These are phyloP conservation scores for Leptinotarsa juncta DNA, from an alignment of 2,888 invertebrate genomes.

Conservation along the genomic window DNA sequence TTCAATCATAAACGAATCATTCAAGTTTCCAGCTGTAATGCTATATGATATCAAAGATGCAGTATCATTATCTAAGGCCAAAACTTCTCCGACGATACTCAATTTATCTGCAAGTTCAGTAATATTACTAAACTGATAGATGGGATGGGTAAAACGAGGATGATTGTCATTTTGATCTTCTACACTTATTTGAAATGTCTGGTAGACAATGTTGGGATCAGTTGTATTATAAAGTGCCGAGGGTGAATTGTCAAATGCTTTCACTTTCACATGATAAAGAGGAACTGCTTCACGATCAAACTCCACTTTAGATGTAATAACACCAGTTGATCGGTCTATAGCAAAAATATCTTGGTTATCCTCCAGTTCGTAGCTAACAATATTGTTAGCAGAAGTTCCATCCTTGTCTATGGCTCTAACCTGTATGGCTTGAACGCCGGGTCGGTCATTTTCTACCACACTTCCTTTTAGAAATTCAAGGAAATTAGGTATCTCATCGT, in stretches of 20 bases:
- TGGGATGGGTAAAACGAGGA: constrained; percentile 84
- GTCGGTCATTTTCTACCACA: constrained; percentile 86
- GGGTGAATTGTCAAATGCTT: constrained; percentile 90
- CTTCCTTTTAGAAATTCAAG: constrained; percentile 84
- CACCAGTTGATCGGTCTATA: constrained; percentile 87
- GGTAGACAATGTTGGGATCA: constrained; percentile 80
- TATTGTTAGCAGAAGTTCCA: constrained; percentile 84
- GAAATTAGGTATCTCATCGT: constrained; percentile 90
- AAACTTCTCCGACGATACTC: constrained; percentile 86
- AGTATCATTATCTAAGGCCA: constrained; percentile 89
- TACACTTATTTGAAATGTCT: constrained; percentile 90
- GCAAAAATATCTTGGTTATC: constrained; percentile 78
- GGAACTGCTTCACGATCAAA: constrained; percentile 90
- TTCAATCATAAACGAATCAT: constrained; percentile 88
- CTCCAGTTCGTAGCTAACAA: constrained; percentile 82
- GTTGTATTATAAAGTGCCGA: constrained; percentile 76
- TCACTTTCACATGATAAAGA: constrained; percentile 85
- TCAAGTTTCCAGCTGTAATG: constrained; percentile 87
- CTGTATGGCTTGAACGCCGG: constrained; percentile 88
- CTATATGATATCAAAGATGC: constrained; percentile 89
- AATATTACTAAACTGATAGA: constrained; percentile 80
- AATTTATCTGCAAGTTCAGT: constrained; percentile 88
- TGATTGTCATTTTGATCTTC: constrained; percentile 97
- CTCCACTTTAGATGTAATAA: constrained; percentile 82
- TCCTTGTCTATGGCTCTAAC: constrained; percentile 87